phyloP scores from a whole-genome alignment of 2,113 vertebrate genomes.

The Sporophila hypoxantha region DNA sequence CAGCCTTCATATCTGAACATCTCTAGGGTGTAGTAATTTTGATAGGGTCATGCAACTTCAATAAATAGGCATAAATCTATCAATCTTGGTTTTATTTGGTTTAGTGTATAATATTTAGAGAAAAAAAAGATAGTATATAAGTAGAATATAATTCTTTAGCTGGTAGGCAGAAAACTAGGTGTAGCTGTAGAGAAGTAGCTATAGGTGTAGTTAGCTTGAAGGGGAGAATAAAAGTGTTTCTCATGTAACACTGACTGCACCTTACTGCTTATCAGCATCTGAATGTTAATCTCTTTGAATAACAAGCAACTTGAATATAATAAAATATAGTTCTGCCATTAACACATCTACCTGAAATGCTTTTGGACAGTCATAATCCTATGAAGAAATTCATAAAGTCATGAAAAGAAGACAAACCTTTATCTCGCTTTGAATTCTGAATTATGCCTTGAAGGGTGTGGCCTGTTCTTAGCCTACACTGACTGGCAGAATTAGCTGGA shows the following conservation, averaged over 20 bases:
- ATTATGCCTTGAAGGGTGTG: not conserved
- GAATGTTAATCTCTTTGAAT: not conserved
- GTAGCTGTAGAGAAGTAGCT: not conserved
- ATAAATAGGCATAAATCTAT: not conserved
- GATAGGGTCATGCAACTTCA: not conserved
- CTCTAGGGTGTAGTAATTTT: not conserved
- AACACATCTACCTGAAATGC: not conserved
- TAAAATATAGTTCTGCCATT: not conserved
- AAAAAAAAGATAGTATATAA: not conserved
- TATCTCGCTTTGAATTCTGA: not conserved
- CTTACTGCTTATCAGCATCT: not conserved
- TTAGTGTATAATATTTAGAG: not conserved
- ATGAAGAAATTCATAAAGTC: not conserved
- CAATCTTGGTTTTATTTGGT: not conserved
- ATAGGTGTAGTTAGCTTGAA: not conserved
- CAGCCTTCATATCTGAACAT: not conserved
- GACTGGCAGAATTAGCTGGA: not conserved
- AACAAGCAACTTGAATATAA: not conserved
- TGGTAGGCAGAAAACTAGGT: not conserved
- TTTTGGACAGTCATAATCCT: not conserved
- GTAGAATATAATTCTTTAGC: not conserved
- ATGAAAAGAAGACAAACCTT: not conserved
- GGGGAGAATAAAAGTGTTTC: not conserved
- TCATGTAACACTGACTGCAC: not conserved
- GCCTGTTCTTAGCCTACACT: not conserved